Percentiles rank a stretch among this genome's conserved stretches.
Evolutionary conservation across 2,797 vertebrate genomes (phyloP).

Genomic region (Echiichthys vipera): DNA sequence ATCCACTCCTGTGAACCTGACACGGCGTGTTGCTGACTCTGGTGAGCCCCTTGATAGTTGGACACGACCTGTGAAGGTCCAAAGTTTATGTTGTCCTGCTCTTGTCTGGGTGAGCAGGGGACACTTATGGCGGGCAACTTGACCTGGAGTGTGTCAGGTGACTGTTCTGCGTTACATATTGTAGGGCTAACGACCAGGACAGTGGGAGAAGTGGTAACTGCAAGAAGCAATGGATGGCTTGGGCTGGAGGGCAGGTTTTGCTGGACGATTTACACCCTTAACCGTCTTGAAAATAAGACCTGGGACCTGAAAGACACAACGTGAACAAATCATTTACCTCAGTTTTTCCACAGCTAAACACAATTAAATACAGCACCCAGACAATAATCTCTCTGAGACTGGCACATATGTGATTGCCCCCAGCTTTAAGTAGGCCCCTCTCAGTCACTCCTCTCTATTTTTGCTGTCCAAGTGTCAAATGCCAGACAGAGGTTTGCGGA

Average conservation of each 20-base stretch:
- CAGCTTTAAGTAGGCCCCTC: not conserved
- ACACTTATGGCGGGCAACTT: conserved; percentile 49
- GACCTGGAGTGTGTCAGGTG: conserved; percentile 55
- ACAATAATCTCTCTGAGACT: not conserved
- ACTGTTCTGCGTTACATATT: conserved; percentile 19
- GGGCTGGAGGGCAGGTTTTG: conserved; percentile 40
- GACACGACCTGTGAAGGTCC: conserved; percentile 3
- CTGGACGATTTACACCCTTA: conserved; percentile 21
- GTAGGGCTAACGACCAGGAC: conserved; percentile 62
- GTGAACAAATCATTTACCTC: not conserved
- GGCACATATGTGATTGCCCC: not conserved
- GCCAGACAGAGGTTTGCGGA: conserved; percentile 24
- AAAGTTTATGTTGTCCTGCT: not conserved
- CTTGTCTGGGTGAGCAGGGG: conserved; percentile 20
- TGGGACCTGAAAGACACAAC: conserved; percentile 55
- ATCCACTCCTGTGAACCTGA: conserved; percentile 36
- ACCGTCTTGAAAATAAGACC: conserved; percentile 28
- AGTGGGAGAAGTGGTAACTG: conserved; percentile 38
- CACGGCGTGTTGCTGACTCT: conserved; percentile 34
- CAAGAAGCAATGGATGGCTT: conserved; percentile 11
- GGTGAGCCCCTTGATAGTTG: not conserved
- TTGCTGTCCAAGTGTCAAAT: conserved; percentile 40
- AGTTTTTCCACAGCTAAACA: not conserved
- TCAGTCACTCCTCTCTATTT: conserved; percentile 30
- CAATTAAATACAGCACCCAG: not conserved